Evolutionary conservation across 2,888 invertebrate species (phyloP), one percentile per base, ranked within the genome.

Genomic region (Drosophila helvetica): DNA sequence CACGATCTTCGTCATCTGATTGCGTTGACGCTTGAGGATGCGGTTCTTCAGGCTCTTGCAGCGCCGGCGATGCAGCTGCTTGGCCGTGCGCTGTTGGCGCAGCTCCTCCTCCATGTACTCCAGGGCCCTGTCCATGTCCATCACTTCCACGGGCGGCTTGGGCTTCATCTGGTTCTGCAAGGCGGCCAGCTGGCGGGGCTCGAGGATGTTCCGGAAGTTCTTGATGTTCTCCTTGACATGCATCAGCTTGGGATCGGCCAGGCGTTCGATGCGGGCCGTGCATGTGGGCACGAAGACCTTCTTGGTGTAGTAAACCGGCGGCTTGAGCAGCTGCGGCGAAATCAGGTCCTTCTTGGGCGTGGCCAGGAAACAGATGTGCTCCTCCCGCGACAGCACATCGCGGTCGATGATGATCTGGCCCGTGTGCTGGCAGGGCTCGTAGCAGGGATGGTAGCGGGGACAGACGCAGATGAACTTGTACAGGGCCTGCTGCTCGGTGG

Each of bases 351-450:
- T 77, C 17, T 89, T 91, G 8, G 92, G 92, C 1, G 90, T 89
- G 4, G 92, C 86, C 51, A 92, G 60, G 58, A 81, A 88, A 43
- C 89, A 89, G 0, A 90, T 81, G 66, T 92, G 91, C 27, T 92
- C 91, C 46, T 88, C 78, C n/a, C 83, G 75, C 1, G 90, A 90
- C 1, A 92, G 67, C 48, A 91, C 85, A 76, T 91, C 91, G 10
- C 92, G 85, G 60, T 92, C 90, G 22, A 92, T 81, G 10, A 90
- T 86, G 3, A 91, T 86, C 64, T 90, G 88, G 2, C 90, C 92
- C 0, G 81, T 74, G 64, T 92, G 92, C 56, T 89, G 83, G 60
- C 92, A 91, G 52, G 87, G 86, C 33, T 68, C 64, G 52, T 90
- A 89, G 58, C 86, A 79, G 0, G 86, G 81, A 30, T 80, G 77